Conservation (phyloP, 2,888 invertebrate genomes). For the Pyrrhosoma nymphula region DNA sequence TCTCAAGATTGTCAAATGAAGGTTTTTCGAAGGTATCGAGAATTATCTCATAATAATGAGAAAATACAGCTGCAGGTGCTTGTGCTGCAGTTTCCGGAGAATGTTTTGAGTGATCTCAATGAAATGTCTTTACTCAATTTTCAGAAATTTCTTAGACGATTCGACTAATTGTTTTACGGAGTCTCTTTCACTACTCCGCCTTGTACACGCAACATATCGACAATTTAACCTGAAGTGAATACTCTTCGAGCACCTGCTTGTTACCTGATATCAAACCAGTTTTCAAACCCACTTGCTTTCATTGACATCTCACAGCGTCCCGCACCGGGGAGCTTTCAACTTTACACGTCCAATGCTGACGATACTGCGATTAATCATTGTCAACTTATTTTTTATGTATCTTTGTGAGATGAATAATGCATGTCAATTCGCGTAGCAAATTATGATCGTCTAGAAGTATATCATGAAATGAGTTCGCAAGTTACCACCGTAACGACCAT, state of each 20-base stretch:
- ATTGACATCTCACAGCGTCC: neutral
- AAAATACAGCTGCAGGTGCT: too few species aligned
- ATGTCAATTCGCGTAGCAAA: neutral
- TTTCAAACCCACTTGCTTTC: neutral
- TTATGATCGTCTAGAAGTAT: neutral
- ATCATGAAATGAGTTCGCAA: neutral
- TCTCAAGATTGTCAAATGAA: too few species aligned
- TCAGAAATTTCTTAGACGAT: neutral
- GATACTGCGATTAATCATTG: neutral
- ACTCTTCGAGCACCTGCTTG: neutral
- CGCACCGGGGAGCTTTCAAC: neutral
- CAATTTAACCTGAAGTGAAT: neutral
- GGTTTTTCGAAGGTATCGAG: too few species aligned
- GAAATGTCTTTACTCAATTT: neutral
- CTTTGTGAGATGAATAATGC: neutral
- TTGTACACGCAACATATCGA: neutral
- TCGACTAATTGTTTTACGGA: neutral
- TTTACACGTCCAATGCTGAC: neutral
- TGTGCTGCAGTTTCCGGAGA: too few species aligned
- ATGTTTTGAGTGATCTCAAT: too few species aligned
- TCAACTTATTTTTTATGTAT: neutral
- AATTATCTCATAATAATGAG: too few species aligned
- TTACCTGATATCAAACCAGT: neutral
- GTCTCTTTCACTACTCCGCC: neutral
- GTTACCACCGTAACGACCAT: neutral